phyloP scores from a whole-genome alignment of 2,113 vertebrate genomes.

The Baryphthengus martii region DNA sequence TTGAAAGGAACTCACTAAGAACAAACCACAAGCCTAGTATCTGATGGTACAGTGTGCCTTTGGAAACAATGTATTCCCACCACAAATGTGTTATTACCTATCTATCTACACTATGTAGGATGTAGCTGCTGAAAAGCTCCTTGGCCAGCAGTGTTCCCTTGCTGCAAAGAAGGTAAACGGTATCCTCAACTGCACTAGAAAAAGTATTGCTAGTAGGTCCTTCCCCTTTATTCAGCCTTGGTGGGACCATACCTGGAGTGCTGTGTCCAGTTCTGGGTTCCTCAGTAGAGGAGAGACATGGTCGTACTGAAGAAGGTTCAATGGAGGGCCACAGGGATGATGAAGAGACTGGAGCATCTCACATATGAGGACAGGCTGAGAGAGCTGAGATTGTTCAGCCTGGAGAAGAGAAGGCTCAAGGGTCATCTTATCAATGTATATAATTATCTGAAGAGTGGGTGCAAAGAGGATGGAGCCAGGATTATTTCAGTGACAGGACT shows the following conservation, averaged over 20 bases:
- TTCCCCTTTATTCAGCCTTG: neutral
- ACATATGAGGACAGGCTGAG: neutral
- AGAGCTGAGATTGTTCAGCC: neutral
- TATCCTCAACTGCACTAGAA: neutral
- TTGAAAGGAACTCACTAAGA: neutral
- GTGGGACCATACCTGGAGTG: neutral
- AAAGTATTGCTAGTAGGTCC: neutral
- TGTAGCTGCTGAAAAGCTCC: neutral
- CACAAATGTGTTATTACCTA: neutral
- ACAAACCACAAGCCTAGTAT: neutral
- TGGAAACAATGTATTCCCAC: neutral
- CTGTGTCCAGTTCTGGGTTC: neutral
- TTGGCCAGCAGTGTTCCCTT: neutral
- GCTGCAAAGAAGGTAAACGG: neutral
- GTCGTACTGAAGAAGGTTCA: neutral
- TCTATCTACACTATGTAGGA: neutral
- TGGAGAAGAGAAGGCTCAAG: neutral
- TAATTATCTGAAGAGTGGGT: neutral
- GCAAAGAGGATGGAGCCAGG: neutral
- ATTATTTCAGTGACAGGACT: neutral
- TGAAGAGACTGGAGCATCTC: neutral
- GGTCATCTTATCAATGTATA: too few relatives aligned
- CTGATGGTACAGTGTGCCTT: neutral
- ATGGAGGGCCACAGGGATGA: accelerated
- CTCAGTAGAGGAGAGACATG: neutral